phyloP scores from a whole-genome alignment of 2,797 vertebrate species.

The Fistularia commersonii region DNA sequence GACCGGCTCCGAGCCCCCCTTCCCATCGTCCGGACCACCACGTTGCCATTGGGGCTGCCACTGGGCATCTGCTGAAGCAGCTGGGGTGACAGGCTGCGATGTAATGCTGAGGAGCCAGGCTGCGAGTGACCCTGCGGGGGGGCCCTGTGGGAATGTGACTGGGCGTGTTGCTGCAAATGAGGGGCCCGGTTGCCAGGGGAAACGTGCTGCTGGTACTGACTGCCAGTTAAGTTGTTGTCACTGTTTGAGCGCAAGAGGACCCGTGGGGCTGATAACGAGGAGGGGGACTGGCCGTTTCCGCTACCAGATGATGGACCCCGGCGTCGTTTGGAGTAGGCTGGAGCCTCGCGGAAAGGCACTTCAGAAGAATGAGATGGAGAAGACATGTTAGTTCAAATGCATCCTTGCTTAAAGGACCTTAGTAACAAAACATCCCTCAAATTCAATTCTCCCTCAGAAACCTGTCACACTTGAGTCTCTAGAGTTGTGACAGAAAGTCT shows the following conservation, averaged over 20 bases:
- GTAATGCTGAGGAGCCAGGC: conserved; percentile 77
- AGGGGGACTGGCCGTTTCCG: conserved; percentile 54
- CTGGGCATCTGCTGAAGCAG: conserved; percentile 87
- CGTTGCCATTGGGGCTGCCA: conserved; percentile 85
- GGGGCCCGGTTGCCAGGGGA: conserved; percentile 47
- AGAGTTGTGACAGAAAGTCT: too few relatives aligned
- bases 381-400: too few relatives aligned
- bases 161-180: conserved; percentile 45
- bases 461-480: too few relatives aligned
- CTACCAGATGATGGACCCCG: conserved; percentile 74
- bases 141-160: conserved; percentile 62
- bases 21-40: conserved; percentile 83
- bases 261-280: conserved; percentile 83
- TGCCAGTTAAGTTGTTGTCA: conserved; percentile 87
- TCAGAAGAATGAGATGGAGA: conserved; percentile 2
- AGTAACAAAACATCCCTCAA: too few relatives aligned
- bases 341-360: conserved; percentile 97
- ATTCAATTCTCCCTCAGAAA: too few relatives aligned
- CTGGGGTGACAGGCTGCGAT: conserved; percentile 93
- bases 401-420: too few relatives aligned
- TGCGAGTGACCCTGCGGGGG: conserved; percentile 64
- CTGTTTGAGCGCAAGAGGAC: conserved; percentile 94
- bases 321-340: conserved; percentile 87
- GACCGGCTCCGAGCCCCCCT: conserved; percentile 85
- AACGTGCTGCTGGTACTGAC: conserved; percentile 63